These are phyloP conservation scores for Coracopsis vasa DNA, from an alignment of 2,113 vertebrate genomes.

Conservation along the genomic window DNA sequence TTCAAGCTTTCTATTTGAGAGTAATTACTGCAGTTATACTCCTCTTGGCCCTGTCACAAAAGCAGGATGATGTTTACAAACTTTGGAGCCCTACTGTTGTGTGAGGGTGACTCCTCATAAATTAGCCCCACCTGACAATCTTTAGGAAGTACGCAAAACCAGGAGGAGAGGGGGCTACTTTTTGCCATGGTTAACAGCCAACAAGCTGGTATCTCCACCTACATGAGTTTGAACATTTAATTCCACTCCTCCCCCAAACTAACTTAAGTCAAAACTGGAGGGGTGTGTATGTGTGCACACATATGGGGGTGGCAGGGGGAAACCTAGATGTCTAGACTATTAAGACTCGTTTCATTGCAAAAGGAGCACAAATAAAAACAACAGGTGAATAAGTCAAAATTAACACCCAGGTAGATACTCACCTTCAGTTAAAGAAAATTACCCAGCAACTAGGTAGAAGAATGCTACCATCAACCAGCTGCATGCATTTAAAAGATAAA, in stretches of 20 bases:
- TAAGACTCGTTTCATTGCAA: conserved; percentile 3
- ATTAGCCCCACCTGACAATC: not conserved
- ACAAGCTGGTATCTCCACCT: not conserved
- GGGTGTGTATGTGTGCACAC: not conserved
- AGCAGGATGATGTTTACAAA: conserved; percentile 12
- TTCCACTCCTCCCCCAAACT: not conserved
- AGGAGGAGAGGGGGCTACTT: not conserved
- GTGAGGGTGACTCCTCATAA: not conserved
- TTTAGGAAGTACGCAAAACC: conserved; percentile 24
- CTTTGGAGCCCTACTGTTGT: not conserved
- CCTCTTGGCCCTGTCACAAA: conserved; percentile 7
- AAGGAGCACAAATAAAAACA: conserved; percentile 41
- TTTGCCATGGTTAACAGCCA: not conserved
- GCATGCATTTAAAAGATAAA: not conserved
- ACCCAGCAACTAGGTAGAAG: not conserved
- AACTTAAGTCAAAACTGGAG: not conserved
- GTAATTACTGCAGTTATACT: not conserved
- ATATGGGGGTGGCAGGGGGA: not conserved
- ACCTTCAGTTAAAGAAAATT: not conserved
- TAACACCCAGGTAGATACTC: not conserved
- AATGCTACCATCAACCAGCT: not conserved
- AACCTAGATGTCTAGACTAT: conserved; percentile 28
- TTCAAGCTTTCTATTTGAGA: not conserved
- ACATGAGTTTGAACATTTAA: not conserved
- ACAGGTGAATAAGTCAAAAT: conserved; percentile 11